Percentiles rank a stretch among this genome's conserved stretches.
Conservation (phyloP, 2,888 invertebrate genomes). For the Melolontha melolontha region DNA sequence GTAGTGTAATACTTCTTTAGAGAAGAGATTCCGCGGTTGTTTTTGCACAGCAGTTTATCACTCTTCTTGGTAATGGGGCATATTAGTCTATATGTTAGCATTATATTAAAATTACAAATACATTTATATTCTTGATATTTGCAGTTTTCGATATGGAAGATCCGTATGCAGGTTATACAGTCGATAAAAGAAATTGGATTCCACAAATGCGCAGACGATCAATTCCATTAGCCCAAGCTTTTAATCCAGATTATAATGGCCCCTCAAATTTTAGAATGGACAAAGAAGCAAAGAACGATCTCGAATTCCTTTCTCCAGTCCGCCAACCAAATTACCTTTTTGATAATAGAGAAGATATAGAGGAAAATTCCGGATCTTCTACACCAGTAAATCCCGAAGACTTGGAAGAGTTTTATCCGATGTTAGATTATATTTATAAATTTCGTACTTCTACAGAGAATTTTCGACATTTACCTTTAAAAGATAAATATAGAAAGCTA, state of each 20-base stretch:
- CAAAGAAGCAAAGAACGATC: slow-evolving; percentile 57
- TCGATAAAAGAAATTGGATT: slow-evolving; percentile 59
- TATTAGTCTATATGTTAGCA: too few species aligned
- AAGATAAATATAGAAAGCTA: slow-evolving; percentile 47
- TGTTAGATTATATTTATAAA: slow-evolving; percentile 47
- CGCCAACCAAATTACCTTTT: slow-evolving; percentile 43
- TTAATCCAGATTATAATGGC: slow-evolving; percentile 61
- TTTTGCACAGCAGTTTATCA: too few species aligned
- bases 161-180: slow-evolving; percentile 57
- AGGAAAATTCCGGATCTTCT: slow-evolving; percentile 39
- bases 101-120: too few species aligned
- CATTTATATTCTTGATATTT: slow-evolving; percentile 20
- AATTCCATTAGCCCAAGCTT: slow-evolving; percentile 50
- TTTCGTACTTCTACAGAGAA: slow-evolving; percentile 43
- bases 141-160: slow-evolving; percentile 61
- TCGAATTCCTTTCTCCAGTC: slow-evolving; percentile 52
- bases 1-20: too few species aligned
- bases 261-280: slow-evolving; percentile 59
- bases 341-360: slow-evolving; percentile 48
- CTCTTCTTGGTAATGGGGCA: too few species aligned
- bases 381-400: slow-evolving; percentile 49
- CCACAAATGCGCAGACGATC: slow-evolving; percentile 63
- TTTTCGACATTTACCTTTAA: slow-evolving; percentile 45
- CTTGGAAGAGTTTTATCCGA: slow-evolving; percentile 52
- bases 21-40: too few species aligned